Base-by-base conservation (phyloP, 1,140 invertebrate species). In the Globodera ellingtonae region DNA sequence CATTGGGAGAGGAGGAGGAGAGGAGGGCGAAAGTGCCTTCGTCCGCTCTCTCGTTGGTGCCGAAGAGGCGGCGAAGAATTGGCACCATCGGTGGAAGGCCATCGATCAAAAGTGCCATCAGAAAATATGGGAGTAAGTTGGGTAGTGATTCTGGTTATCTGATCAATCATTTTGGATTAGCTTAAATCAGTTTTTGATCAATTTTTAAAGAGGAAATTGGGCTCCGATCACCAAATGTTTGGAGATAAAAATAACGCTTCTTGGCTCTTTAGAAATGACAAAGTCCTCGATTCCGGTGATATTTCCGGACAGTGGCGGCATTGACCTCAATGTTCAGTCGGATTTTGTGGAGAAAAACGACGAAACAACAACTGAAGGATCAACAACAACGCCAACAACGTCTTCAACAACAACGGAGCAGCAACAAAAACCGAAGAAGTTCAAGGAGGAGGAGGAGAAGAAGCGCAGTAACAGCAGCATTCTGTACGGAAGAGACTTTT, bases 111-210 rank as follows among this genome's bases (percentile, higher is more conserved):
- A 62, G 18, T n/a, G 1, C 5, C 13, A 15, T 62, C 56, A 62
- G 6, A 24, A 35, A 76, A 76, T n/a, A 24, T 72, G 48, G 15
- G 67, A 76, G 59, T 76, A 52, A 76, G 56, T 62, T 35, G 46
- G 67, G 24, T 44, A 70, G 46, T 3, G 47, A 76, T 35, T 35
- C 3, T 35, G 35, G 35, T 3, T 3, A 35, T 35, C 3, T 35
- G 35, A 35, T 35, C 35, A 35, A 35, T 35, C 35, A 35, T 35
- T 35, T 35, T 35, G 35, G 35, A 2, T 35, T 3, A 35, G 35
- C 1, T 35, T 3, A 35, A 35, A 35, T 35, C 35, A 35, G 24
- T 35, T 35, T 35, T 35, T 35, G 35, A 35, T 35, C 35, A 35
- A 35, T 35, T 35, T 35, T 35, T 35, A 3, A 3, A 35, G 35